These are phyloP conservation scores for Macroglossus sobrinus DNA, from an alignment of 2,113 vertebrate genomes.

Conservation along the genomic window DNA sequence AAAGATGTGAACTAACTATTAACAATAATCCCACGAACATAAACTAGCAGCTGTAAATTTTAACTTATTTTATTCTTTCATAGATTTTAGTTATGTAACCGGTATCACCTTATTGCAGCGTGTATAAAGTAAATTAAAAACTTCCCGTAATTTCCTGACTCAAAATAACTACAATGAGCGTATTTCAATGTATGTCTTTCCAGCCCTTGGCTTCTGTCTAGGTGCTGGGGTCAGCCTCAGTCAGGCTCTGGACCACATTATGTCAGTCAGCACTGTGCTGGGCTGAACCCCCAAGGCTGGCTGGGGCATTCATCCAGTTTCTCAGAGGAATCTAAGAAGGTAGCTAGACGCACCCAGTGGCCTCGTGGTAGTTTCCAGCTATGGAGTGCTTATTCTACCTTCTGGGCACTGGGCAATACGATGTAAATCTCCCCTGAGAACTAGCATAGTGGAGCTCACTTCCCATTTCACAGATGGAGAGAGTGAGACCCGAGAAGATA, in stretches of 20 bases:
- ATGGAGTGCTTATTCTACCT: background rate
- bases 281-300: background rate
- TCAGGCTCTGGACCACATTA: too few relatives aligned
- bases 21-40: background rate
- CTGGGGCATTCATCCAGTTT: background rate
- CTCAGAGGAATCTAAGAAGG: background rate
- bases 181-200: background rate
- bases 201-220: background rate
- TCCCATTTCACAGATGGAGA: background rate
- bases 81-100: background rate
- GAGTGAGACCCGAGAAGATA: background rate
- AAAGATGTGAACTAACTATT: background rate
- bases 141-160: background rate
- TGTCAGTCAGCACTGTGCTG: background rate
- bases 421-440: background rate
- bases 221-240: background rate
- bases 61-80: background rate
- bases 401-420: background rate
- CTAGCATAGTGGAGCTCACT: rapidly evolving
- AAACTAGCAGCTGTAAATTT: background rate
- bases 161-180: background rate
- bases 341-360: background rate
- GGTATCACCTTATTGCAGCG: background rate
- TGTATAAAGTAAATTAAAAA: background rate
- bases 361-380: background rate